Percentiles rank a stretch among this genome's conserved stretches.
phyloP scores from a whole-genome alignment of 2,113 vertebrate species.

The Thunnus maccoyii region DNA sequence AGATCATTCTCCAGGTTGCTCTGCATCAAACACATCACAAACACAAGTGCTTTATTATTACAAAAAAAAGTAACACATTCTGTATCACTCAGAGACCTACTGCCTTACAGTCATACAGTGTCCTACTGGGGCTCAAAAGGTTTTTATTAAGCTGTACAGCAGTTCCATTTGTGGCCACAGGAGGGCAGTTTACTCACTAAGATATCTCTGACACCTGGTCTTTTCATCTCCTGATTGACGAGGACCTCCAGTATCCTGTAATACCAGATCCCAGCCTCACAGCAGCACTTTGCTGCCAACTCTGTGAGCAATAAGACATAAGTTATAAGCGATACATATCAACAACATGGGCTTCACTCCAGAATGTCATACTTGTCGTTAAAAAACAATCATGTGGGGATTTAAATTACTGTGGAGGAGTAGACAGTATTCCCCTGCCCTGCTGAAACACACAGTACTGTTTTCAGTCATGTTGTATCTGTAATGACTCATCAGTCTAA shows the following conservation, averaged over 20 bases:
- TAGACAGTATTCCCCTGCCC: background rate
- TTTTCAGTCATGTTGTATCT: too few relatives aligned
- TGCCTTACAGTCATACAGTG: background rate
- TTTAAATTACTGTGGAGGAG: background rate
- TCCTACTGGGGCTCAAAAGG: background rate
- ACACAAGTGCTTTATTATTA: background rate
- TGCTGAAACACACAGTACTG: background rate
- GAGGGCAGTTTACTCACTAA: conserved; percentile 86
- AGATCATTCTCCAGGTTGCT: conserved; percentile 86
- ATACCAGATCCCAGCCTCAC: conserved; percentile 86
- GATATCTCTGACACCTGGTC: conserved; percentile 83
- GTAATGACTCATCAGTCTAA: background rate
- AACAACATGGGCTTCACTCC: background rate
- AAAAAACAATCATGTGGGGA: conserved; percentile 3
- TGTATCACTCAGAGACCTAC: background rate
- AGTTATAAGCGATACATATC: background rate
- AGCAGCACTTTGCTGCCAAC: conserved; percentile 84
- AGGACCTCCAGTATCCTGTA: conserved; percentile 89
- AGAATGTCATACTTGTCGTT: background rate
- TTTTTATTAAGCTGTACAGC: background rate
- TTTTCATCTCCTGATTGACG: conserved; percentile 77
- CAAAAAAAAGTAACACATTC: too few relatives aligned
- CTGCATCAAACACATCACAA: conserved; percentile 35
- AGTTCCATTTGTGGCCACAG: conserved; percentile 44
- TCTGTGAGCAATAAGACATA: conserved; percentile 78